A percentile compares a stretch with the other conserved stretches of the same genome.
phyloP scores from a whole-genome alignment of 2,888 invertebrate genomes.

The Piscicola geometra region DNA sequence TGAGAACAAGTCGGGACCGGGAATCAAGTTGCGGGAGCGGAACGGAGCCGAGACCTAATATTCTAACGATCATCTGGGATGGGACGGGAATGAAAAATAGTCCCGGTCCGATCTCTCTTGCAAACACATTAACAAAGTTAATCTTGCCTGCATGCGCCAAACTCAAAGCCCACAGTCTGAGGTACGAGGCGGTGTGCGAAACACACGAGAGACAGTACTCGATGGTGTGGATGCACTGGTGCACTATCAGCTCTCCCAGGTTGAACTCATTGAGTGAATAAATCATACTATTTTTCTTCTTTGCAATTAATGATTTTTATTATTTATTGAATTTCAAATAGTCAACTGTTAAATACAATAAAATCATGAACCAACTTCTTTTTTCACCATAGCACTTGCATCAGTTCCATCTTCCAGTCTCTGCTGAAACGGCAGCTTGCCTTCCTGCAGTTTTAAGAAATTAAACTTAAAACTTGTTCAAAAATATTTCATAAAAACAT shows the following conservation, averaged over 20 bases:
- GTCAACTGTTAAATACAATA: not conserved
- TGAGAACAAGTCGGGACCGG: no score
- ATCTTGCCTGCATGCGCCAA: slow-evolving; percentile 95
- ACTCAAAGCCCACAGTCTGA: slow-evolving; percentile 96
- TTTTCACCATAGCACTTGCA: not conserved
- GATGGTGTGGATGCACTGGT: slow-evolving; percentile 82
- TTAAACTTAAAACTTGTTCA: not conserved
- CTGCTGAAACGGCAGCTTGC: slow-evolving; percentile 26
- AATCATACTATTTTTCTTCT: not conserved
- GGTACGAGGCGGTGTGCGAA: slow-evolving; percentile 96
- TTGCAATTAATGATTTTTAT: no score
- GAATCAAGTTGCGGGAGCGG: no score
- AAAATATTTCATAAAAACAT: slow-evolving; percentile 13
- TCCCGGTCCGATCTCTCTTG: no score
- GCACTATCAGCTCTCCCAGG: slow-evolving; percentile 81
- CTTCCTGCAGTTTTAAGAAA: slow-evolving; percentile 15
- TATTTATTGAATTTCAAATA: no score
- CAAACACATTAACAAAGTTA: no score
- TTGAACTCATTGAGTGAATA: no score
- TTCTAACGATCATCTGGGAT: no score
- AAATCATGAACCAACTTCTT: not conserved
- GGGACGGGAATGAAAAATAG: no score
- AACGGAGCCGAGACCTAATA: no score
- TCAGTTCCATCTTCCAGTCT: slow-evolving; percentile 33
- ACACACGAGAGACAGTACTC: slow-evolving; percentile 73